Percentiles rank a stretch among this genome's conserved stretches.
Evolutionary conservation across 2,888 invertebrate species (phyloP).

Genomic region (Romanomermis culicivorax): DNA sequence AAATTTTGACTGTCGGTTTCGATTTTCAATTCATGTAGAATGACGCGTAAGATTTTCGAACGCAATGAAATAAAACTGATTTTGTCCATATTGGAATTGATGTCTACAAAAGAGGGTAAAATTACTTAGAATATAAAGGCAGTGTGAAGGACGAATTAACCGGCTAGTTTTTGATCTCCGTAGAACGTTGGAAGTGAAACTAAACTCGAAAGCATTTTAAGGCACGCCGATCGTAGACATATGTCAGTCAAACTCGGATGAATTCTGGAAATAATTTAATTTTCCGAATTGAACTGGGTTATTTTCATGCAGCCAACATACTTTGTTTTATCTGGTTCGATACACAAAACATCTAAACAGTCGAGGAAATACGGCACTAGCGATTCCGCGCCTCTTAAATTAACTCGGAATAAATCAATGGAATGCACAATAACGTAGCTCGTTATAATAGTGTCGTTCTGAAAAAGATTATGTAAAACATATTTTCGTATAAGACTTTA

Average conservation of each 20-base stretch:
- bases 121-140: background rate
- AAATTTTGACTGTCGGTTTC: constrained; percentile 66
- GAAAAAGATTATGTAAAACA: constrained; percentile 7
- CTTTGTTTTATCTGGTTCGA: constrained; percentile 38
- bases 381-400: constrained; percentile 74
- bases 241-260: constrained; percentile 27
- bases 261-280: constrained; percentile 13
- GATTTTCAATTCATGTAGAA: constrained; percentile 58
- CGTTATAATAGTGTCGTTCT: constrained; percentile 23
- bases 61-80: constrained; percentile 42
- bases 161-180: constrained; percentile 32
- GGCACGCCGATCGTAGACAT: constrained; percentile 64
- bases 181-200: constrained; percentile 81
- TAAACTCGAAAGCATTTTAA: constrained; percentile 69
- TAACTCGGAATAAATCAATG: constrained; percentile 57
- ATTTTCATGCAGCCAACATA: constrained; percentile 4
- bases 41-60: constrained; percentile 45
- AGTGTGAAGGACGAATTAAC: no score
- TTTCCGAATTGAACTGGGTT: background rate
- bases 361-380: constrained; percentile 67
- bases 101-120: background rate
- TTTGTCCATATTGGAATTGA: background rate
- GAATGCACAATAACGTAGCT: constrained; percentile 30
- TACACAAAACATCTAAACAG: constrained; percentile 70
- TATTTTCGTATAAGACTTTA: background rate